Percentiles rank a stretch among this genome's conserved stretches.
phyloP scores from a whole-genome alignment of 2,888 invertebrate genomes.

The Drosophila infuscata region DNA sequence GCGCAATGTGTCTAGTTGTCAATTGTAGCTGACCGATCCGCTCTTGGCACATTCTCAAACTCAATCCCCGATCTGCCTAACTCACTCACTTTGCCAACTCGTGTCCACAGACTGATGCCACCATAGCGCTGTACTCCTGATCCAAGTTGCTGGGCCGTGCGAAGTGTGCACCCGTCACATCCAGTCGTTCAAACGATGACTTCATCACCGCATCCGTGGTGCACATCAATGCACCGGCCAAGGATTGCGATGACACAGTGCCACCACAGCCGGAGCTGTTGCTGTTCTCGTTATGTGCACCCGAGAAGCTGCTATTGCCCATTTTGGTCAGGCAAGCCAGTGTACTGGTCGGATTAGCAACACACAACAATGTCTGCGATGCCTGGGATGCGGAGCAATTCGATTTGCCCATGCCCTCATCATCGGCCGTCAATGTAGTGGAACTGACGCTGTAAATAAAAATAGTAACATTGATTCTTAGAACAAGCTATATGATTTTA shows the following conservation, averaged over 20 bases:
- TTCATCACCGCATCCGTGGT: constrained; percentile 75
- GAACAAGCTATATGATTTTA: not conserved
- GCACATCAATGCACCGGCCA: constrained; percentile 44
- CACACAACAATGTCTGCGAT: constrained; percentile 10
- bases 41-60: constrained; percentile 34
- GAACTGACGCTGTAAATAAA: constrained; percentile 38
- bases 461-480: not conserved
- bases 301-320: constrained; percentile 50
- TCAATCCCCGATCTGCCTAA: constrained; percentile 22
- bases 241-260: constrained; percentile 56
- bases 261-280: constrained; percentile 69
- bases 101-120: constrained; percentile 80
- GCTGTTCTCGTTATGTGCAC: constrained; percentile 58
- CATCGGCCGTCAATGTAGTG: constrained; percentile 34
- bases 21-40: constrained; percentile 61
- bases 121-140: constrained; percentile 82
- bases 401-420: constrained; percentile 51
- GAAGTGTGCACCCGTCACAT: constrained; percentile 57
- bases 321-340: constrained; percentile 40
- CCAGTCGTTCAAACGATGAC: constrained; percentile 76
- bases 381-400: constrained; percentile 43
- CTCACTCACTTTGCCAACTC: constrained; percentile 82
- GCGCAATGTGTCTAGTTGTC: constrained; percentile 74
- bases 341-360: constrained; percentile 26
- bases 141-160: constrained; percentile 74